phyloP scores from a whole-genome alignment of 2,113 vertebrate species.

The cat (Felis catus) region DNA sequence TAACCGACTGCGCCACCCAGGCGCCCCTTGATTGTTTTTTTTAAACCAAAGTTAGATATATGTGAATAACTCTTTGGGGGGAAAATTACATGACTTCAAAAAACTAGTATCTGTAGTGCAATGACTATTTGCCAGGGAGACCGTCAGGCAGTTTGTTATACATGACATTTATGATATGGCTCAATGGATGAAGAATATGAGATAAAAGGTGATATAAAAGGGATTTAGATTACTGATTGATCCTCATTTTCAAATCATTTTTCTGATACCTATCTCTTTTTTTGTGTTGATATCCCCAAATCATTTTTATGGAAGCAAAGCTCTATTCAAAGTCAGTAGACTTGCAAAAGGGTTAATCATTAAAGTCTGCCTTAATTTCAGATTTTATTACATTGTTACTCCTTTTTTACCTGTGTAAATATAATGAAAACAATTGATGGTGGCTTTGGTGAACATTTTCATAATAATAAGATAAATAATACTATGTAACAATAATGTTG shows the following conservation, averaged over 20 bases:
- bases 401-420: background rate
- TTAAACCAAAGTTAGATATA: background rate
- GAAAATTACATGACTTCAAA: background rate
- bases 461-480: background rate
- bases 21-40: background rate
- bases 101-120: background rate
- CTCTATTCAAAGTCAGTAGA: background rate
- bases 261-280: background rate
- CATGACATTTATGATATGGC: background rate
- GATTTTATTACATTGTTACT: background rate
- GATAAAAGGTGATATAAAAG: background rate
- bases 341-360: background rate
- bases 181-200: background rate
- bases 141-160: background rate
- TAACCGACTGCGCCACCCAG: too few species aligned
- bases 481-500: background rate
- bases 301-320: background rate
- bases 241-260: background rate
- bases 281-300: background rate
- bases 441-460: background rate
- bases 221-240: background rate
- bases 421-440: background rate
- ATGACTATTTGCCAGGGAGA: background rate
- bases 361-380: background rate
- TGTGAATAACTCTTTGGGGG: background rate